Conservation (phyloP, 2,888 invertebrate genomes). For the Pheosia tremula region DNA sequence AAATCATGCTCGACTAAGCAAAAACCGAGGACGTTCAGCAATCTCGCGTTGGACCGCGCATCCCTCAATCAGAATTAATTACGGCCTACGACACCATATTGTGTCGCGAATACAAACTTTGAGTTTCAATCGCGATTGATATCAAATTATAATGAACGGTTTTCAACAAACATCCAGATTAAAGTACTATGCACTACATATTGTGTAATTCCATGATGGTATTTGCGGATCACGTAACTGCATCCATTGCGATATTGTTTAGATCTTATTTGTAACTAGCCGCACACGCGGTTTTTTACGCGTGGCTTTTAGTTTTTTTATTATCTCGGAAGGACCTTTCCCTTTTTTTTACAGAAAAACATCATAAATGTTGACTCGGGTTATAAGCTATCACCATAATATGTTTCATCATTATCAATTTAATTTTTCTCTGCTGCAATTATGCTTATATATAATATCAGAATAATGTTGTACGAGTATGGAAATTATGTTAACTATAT, state of each 20-base stretch:
- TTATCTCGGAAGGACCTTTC: no score
- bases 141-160: neutral
- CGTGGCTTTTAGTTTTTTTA: no score
- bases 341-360: no score
- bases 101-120: conserved; percentile 22
- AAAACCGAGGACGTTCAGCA: conserved; percentile 50
- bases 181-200: no score
- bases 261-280: conserved; percentile 2
- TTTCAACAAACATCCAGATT: no score
- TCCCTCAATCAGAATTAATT: conserved; percentile 59
- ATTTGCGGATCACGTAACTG: neutral
- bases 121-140: conserved; percentile 11
- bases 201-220: neutral
- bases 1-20: conserved; percentile 61
- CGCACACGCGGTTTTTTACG: neutral
- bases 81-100: conserved; percentile 10
- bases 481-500: no score
- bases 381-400: no score
- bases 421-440: no score
- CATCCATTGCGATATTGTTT: conserved; percentile 10
- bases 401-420: no score
- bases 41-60: conserved; percentile 45
- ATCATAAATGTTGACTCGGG: no score
- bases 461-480: no score
- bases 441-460: no score